Evolutionary conservation across 2,797 vertebrate species (phyloP), one percentile per base, ranked within the genome.

Genomic region (Helarctos malayanus): DNA sequence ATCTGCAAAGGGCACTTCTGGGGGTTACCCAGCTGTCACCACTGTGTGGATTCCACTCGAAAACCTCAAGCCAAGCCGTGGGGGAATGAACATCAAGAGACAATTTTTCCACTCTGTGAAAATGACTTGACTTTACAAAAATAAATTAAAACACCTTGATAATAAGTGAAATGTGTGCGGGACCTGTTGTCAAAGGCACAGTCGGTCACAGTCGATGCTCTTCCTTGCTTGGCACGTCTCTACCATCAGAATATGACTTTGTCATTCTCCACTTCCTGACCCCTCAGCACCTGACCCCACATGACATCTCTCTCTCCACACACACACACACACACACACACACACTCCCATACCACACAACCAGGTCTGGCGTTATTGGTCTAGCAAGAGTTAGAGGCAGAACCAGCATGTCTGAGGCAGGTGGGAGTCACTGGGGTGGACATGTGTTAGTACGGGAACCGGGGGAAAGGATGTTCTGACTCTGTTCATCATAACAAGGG

Each of bases 1-100:
- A 98, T 99, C 98, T 99, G 97, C 97, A 98, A 98, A 98, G 99
- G 98, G 98, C 97, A 35, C 96, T 98, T 99, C 98, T 99, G 99
- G 99, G 99, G 99, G 97, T 99, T 99, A 99, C 99, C 99, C 99
- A 95, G 95, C 98, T 97, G 96, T 97, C 94, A 98, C 98, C 98
- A 98, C 98, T 76, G 98, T 69, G 98, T 98, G 99, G 99, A 99
- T 98, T 98, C 11, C 47, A 98, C 91, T 52, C 65, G 5, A 86
- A 81, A 97, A 98, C 96, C 98, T 98, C 98, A 98, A 98, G 98
- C 97, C 98, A 91, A 98, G 97, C 98, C 97, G 75, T 97, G 98
- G 98, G 98, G 98, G 98, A 99, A 98, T 98, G 98, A 98, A 98
- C 98, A 98, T 83, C 35, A 91, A 16, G 73, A 96, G 95, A 90